Evolutionary conservation across 2,888 invertebrate species (phyloP).

Genomic region (Acleris emargana): DNA sequence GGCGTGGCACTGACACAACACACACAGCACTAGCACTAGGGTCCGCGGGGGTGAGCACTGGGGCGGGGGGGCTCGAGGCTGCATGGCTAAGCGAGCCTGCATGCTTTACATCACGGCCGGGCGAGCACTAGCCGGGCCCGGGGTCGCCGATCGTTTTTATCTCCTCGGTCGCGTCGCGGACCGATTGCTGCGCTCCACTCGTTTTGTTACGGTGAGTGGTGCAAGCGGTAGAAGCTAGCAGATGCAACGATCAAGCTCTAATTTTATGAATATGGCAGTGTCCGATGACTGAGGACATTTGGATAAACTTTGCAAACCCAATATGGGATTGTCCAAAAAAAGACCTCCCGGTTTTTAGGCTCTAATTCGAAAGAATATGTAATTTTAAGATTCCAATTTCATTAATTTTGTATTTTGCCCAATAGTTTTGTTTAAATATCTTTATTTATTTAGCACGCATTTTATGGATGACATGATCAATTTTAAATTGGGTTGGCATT

Average conservation of each 20-base stretch:
- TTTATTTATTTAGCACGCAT: too few relatives aligned
- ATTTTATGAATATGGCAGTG: neutral
- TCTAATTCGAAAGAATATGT: too few relatives aligned
- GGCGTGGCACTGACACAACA: slow-evolving; percentile 56
- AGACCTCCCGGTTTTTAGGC: too few relatives aligned
- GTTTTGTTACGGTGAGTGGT: slow-evolving; percentile 59
- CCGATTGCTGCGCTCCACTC: slow-evolving; percentile 71
- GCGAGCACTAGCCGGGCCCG: slow-evolving; percentile 75
- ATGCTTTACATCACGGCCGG: slow-evolving; percentile 75
- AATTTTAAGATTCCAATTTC: too few relatives aligned
- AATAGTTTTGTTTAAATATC: too few relatives aligned
- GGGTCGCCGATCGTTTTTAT: slow-evolving; percentile 73
- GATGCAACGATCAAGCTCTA: neutral
- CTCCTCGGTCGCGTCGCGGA: slow-evolving; percentile 77
- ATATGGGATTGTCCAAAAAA: too few relatives aligned
- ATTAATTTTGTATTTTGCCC: too few relatives aligned
- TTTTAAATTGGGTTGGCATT: too few relatives aligned
- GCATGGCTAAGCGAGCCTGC: slow-evolving; percentile 48
- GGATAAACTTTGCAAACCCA: too few relatives aligned
- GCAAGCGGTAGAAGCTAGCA: slow-evolving; percentile 47
- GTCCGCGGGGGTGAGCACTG: slow-evolving; percentile 37
- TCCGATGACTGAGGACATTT: too few relatives aligned
- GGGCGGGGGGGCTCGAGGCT: neutral
- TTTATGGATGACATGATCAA: too few relatives aligned
- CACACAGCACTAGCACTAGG: slow-evolving; percentile 60